Base-by-base conservation (phyloP, 2,797 vertebrate genomes). In the Pogoniulus pusillus region DNA sequence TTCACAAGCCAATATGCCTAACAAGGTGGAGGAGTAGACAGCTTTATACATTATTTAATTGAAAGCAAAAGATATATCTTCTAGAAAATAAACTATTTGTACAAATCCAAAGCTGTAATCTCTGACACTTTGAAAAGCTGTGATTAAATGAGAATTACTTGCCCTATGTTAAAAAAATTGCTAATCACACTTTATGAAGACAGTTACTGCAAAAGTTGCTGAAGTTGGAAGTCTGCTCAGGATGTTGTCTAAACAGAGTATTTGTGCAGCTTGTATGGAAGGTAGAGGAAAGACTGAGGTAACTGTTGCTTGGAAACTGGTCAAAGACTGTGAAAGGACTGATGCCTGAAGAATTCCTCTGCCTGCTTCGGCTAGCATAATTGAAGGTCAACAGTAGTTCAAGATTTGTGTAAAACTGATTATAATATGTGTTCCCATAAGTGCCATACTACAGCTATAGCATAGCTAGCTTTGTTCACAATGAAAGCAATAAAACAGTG, bases 261-360 rank as follows among this genome's bases (percentile, higher is more conserved):
- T 87, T 91, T 81, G 30, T 1, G 9, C 82, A 89, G 70, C 59
- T 66, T 81, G 16, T 32, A 60, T 10, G 47, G 82, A 76, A 90
- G 63, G 76, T 89, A 91, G 35, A 91, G 59, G 59, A 85, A 89
- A 94, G 66, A 51, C 12, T 69, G 87, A 94, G 45, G 59, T 66
- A 89, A 80, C 35, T 62, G 49, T 47, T 78, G 45, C 34, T 72
- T 73, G 66, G 49, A 83, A 93, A 90, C 16, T 35, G 27, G 51
- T 65, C 73, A 63, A 89, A 81, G 60, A 30, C 49, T 32, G 10
- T 45, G 41, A 69, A 83, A 81, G 54, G 68, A 93, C 16, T 43
- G 35, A 68, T 26, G 73, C 47, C 20, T 51, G 55, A 12, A 85
- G 51, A 75, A 72, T 16, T 82, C n/a, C 32, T 68, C 26, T 53